Base-by-base conservation (phyloP, 2,888 invertebrate genomes). In the Watsonalla binaria region DNA sequence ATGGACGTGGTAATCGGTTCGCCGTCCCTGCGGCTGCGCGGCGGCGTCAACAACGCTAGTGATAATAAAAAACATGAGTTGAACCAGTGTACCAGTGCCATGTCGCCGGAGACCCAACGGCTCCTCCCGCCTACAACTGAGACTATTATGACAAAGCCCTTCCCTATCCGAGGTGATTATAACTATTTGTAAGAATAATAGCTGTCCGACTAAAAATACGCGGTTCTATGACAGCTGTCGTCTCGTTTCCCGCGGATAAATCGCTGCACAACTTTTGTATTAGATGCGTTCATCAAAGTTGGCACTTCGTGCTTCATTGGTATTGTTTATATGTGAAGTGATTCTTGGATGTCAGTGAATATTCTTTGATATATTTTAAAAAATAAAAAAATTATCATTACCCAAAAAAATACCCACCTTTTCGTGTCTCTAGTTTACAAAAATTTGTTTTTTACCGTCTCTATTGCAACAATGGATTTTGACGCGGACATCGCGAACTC, bases 141-240 rank as follows among this genome's bases (percentile, higher is more conserved):
- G 78, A 96, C 96, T 48, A 95, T 96, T 52, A 95, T 96, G 92
- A 96, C 96, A 47, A 96, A 96, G 90, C 96, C 96, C 57, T 96
- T 96, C 86, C 96, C 96, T 37, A 95, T 96, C 66, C 92, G 96
- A 92, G 95, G 96, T 96, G 90, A 78, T 62, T 73, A 60, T 56
- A 54, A 56, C 53, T 51, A 57, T 55, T 53, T 49, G 52, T 54
- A 51, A 56, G 55, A 54, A 59, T 57, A 64, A 68, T 68, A 66
- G 66, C 62, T 61, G 65, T 55, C 35, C 47, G 39, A 79, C 75
- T 84, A 84, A 71, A 82, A 86, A 83, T 83, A 84, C 60, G 58
- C 61, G 59, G 56, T 58, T 53, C 56, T 54, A 65, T 73, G 74
- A 71, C 76, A 78, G 77, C 76, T 71, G 70, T 58, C 57, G 50